Conservation (phyloP, 2,888 invertebrate genomes). For the Epistrophella euchroma region DNA sequence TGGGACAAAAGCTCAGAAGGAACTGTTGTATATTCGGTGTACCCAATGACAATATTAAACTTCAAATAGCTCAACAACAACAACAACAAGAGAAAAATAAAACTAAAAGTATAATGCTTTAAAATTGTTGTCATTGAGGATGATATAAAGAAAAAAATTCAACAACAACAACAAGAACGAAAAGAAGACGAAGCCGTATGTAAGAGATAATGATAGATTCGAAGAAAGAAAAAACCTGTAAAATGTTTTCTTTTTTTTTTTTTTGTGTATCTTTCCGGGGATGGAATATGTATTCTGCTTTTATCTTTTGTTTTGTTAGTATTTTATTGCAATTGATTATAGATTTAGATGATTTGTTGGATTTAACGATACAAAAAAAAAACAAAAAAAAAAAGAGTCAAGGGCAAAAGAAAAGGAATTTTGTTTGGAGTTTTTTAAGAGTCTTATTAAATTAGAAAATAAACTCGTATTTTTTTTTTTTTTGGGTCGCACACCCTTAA, state of each 20-base stretch:
- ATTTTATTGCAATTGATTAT: constrained; percentile 64
- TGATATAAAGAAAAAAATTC: constrained; percentile 48
- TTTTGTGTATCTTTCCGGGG: constrained; percentile 7
- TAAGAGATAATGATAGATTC: constrained; percentile 66
- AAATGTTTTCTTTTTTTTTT: constrained; percentile 29
- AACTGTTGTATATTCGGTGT: not conserved
- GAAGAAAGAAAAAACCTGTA: constrained; percentile 25
- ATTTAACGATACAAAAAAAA: not conserved
- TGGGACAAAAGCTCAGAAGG: constrained; percentile 42
- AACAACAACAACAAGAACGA: not conserved
- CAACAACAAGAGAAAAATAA: constrained; percentile 12
- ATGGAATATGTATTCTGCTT: constrained; percentile 29
- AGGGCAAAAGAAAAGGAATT: constrained; percentile 36
- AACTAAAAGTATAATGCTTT: constrained; percentile 51
- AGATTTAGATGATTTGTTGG: constrained; percentile 62
- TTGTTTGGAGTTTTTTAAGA: constrained; percentile 24
- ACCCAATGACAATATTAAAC: constrained; percentile 51
- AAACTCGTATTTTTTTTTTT: not conserved
- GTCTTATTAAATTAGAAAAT: constrained; percentile 54
- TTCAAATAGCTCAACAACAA: constrained; percentile 27
- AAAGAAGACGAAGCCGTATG: constrained; percentile 51
- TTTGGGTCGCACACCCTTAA: constrained; percentile 30
- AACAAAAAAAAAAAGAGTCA: constrained; percentile 18
- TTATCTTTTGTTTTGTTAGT: constrained; percentile 39
- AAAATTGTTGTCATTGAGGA: constrained; percentile 67